A percentile compares a stretch with the other conserved stretches of the same genome.
phyloP scores from a whole-genome alignment of 2,888 invertebrate genomes.

The Strigamia maritima region DNA sequence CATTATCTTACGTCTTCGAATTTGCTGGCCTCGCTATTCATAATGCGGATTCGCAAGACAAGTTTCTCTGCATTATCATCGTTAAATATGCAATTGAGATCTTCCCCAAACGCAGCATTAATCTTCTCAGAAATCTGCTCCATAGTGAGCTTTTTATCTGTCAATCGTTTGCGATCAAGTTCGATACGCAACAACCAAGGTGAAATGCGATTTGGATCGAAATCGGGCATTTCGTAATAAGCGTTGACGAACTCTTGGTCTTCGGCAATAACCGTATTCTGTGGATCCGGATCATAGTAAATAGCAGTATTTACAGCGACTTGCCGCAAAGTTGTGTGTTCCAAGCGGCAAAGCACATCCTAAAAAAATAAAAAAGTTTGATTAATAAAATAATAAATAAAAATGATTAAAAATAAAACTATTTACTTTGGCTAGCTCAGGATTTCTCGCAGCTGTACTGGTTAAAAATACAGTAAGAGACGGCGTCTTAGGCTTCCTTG shows the following conservation, averaged over 20 bases:
- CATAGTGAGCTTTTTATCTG: conserved; percentile 99
- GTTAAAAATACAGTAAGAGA: conserved; percentile 96
- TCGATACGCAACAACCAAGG: conserved; percentile 98
- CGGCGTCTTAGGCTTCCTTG: conserved; percentile 98
- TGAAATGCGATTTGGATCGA: conserved; percentile 94
- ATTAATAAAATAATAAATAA: background rate
- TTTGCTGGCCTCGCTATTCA: conserved; percentile 95
- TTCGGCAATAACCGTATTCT: conserved; percentile 95
- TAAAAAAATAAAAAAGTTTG: too few species aligned
- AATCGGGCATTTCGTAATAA: conserved; percentile 99
- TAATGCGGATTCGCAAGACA: conserved; percentile 93
- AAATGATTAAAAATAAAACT: background rate
- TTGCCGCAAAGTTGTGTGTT: conserved; percentile 96
- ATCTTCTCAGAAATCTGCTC: conserved; percentile 99
- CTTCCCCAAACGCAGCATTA: conserved; percentile 97
- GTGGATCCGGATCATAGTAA: conserved; percentile 95
- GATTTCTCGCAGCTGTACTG: conserved; percentile 96
- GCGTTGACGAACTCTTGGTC: conserved; percentile 99
- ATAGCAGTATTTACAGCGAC: conserved; percentile 98
- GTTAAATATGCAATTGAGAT: conserved; percentile 98
- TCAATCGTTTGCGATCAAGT: conserved; percentile 96
- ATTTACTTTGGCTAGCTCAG: conserved; percentile 86
- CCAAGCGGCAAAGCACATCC: conserved; percentile 93
- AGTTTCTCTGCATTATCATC: conserved; percentile 99
- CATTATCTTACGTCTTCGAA: conserved; percentile 43